phyloP scores from a whole-genome alignment of 2,888 invertebrate genomes.

The Synanthedon myopaeformis region DNA sequence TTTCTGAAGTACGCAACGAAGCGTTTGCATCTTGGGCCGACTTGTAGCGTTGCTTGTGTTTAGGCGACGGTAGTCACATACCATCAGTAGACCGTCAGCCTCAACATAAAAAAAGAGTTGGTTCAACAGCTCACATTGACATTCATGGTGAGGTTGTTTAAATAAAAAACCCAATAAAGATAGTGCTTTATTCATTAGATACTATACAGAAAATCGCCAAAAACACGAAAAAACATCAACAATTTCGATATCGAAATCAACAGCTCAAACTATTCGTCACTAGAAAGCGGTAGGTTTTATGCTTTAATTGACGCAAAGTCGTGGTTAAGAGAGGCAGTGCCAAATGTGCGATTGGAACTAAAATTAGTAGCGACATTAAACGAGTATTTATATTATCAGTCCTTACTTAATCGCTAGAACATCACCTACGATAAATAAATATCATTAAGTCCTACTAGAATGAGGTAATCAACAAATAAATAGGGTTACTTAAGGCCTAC shows the following conservation, averaged over 20 bases:
- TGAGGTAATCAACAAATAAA: constrained; percentile 47
- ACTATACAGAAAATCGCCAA: constrained; percentile 56
- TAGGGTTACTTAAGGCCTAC: constrained; percentile 39
- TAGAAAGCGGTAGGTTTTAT: constrained; percentile 5
- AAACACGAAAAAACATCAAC: constrained; percentile 58
- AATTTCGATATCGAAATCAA: constrained; percentile 40
- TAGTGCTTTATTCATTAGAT: constrained; percentile 63
- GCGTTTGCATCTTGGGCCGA: no score
- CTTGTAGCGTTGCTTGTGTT: no score
- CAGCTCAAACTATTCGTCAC: constrained; percentile 13
- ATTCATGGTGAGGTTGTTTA: neutral
- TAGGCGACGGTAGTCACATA: no score
- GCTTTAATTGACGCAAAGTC: constrained; percentile 12
- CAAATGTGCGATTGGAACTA: constrained; percentile 17
- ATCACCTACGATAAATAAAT: constrained; percentile 19
- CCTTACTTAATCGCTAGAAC: constrained; percentile 60
- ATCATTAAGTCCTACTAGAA: constrained; percentile 13
- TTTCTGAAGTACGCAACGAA: no score
- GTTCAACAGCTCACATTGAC: no score
- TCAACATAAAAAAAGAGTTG: no score
- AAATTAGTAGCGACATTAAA: constrained; percentile 16
- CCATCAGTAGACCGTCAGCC: no score
- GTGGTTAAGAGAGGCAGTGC: constrained; percentile 36
- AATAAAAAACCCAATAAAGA: constrained; percentile 37
- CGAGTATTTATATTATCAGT: constrained; percentile 60